A percentile compares a stretch with the other conserved stretches of the same genome.
phyloP scores from a whole-genome alignment of 2,888 invertebrate species.

The Euzetes globulus region DNA sequence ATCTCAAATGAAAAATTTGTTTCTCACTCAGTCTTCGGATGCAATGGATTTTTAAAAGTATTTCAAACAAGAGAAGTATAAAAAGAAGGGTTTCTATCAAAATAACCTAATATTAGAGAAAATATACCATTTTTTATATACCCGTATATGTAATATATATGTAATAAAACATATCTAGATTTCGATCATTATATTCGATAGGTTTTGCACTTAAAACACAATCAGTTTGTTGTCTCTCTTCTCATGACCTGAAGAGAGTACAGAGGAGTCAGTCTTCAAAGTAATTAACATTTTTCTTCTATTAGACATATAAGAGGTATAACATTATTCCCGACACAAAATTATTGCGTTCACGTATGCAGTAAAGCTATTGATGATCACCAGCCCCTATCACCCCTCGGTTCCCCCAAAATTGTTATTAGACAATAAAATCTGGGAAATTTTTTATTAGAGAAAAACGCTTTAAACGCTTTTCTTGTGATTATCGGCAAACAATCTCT shows the following conservation, averaged over 20 bases:
- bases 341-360: not conserved
- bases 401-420: no score
- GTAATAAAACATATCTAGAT: not conserved
- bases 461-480: no score
- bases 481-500: no score
- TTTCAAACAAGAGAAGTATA: not conserved
- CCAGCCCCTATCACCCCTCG: no score
- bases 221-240: not conserved
- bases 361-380: no score
- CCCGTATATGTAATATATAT: not conserved
- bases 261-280: not conserved
- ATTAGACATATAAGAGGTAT: not conserved
- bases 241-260: not conserved
- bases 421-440: no score
- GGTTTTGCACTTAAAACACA: constrained; percentile 4
- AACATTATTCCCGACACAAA: not conserved
- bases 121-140: not conserved
- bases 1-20: not conserved
- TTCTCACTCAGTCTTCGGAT: not conserved
- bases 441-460: no score
- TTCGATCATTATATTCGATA: not conserved
- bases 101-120: not conserved
- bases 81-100: not conserved
- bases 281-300: constrained; percentile 7
- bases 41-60: not conserved